Evolutionary conservation across 2,797 vertebrate genomes (phyloP), one percentile per base, ranked within the genome.

Genomic region (Phataginus tricuspis): DNA sequence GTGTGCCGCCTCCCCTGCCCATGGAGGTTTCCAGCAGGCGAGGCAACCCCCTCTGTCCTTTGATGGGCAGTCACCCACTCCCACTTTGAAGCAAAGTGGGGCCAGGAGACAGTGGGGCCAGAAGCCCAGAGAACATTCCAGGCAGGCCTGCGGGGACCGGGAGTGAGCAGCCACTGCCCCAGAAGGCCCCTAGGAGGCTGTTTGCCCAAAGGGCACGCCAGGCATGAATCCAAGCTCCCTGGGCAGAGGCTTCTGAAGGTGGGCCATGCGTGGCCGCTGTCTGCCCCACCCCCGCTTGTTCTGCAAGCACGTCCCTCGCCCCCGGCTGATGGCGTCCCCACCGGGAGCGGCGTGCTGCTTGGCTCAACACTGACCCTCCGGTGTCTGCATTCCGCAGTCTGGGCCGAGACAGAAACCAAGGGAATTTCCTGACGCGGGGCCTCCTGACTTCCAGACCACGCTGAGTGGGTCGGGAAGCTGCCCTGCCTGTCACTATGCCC

Each of bases 11-110:
- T 49, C 71, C 19, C 14, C 49, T 2, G 29, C 11, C 45, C 21
- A 0, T 6, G 2, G 1, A 8, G 79, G 12, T 8, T 21, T 82
- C 39, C 31, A 39, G 57, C 9, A 0, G 1, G 39, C 10, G 0
- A 0, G 1, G 39, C 7, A 0, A 4, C 39, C 29, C 25, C 2
- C 11, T 34, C 27, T 5, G 18, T 16, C 45, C 42, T 42, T 13
- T 0, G 0, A 2, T 0, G 39, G n/a, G 2, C 25, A 0, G 55
- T 0, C 29, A 0, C 27, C 45, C 51, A 5, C 13, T 16, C 16
- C 13, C 0, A 29, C 4, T 72, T 49, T 10, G 53, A 53, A 34
- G 53, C 31, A 4, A 7, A 31, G 3, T 23, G 19, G 29, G 29
- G 34, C 29, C 4, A 10, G 23, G 25, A 61, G 34, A 53, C 0